Evolutionary conservation across 1,140 invertebrate genomes (phyloP).

Genomic region (Sitobion miscanthi): DNA sequence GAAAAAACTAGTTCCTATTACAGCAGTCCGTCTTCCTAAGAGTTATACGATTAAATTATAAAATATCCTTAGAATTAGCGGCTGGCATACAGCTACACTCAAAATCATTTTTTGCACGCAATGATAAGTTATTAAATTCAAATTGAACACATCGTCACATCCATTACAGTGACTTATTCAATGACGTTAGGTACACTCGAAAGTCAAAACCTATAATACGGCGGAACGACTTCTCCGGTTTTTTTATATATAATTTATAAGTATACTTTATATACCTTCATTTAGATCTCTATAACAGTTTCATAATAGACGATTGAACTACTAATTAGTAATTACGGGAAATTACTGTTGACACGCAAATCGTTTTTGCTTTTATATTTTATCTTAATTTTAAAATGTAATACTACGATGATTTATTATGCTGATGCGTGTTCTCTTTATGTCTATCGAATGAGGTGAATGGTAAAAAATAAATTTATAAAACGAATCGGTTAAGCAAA

Average conservation of each 20-base stretch:
- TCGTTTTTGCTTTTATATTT: too few relatives aligned
- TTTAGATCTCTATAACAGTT: not conserved
- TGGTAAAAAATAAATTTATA: not conserved
- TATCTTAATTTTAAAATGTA: not conserved
- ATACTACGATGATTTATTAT: not conserved
- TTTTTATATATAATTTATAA: too few relatives aligned
- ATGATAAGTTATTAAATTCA: not conserved
- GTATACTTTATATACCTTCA: not conserved
- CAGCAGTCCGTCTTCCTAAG: too few relatives aligned
- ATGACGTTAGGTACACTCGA: not conserved
- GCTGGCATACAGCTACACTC: too few relatives aligned
- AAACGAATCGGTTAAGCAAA: not conserved
- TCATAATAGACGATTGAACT: not conserved
- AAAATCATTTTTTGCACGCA: too few relatives aligned
- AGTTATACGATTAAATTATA: too few relatives aligned
- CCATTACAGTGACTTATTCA: not conserved
- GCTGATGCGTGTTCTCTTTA: not conserved
- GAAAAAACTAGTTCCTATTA: too few relatives aligned
- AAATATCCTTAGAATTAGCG: too few relatives aligned
- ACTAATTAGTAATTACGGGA: not conserved
- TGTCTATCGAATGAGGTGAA: not conserved
- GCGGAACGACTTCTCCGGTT: too few relatives aligned
- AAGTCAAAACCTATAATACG: not conserved
- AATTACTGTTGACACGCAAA: not conserved
- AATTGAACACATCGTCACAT: not conserved